A percentile compares a stretch with the other conserved stretches of the same genome.
phyloP scores from a whole-genome alignment of 2,113 vertebrate species.

The Microtus montanus region DNA sequence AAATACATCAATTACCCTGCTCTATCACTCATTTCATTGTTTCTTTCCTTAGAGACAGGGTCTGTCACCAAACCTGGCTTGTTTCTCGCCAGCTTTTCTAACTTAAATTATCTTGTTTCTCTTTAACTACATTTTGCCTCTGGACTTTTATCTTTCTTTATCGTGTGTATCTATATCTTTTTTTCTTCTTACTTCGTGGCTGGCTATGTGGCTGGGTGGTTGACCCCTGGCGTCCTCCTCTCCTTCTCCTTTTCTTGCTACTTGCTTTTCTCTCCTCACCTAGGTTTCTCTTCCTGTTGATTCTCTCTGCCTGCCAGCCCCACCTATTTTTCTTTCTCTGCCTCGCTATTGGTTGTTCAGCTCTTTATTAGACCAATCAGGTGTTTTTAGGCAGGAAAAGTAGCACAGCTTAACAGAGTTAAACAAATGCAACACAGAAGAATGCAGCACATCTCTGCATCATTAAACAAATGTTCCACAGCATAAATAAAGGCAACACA shows the following conservation, averaged over 20 bases:
- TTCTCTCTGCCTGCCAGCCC: background rate
- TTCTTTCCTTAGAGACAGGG: background rate
- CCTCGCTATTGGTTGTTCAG: background rate
- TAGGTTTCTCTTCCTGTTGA: background rate
- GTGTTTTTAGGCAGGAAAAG: background rate
- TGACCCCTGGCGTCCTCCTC: background rate
- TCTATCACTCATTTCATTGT: background rate
- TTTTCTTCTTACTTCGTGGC: background rate
- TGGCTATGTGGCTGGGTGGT: background rate
- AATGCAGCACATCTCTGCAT: background rate
- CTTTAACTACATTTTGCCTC: background rate
- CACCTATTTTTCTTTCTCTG: background rate
- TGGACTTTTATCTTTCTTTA: background rate
- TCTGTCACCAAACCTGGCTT: background rate
- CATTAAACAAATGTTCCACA: background rate
- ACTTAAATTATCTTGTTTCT: background rate
- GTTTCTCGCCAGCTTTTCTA: background rate
- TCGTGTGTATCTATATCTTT: background rate
- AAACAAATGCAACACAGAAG: background rate
- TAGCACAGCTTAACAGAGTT: background rate
- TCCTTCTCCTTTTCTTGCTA: background rate
- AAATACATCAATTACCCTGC: background rate
- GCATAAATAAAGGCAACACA: background rate
- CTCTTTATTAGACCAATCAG: background rate
- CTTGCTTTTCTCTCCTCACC: background rate